Evolutionary conservation across 2,113 vertebrate species (phyloP), one percentile per base, ranked within the genome.

Genomic region (Spea bombifrons): DNA sequence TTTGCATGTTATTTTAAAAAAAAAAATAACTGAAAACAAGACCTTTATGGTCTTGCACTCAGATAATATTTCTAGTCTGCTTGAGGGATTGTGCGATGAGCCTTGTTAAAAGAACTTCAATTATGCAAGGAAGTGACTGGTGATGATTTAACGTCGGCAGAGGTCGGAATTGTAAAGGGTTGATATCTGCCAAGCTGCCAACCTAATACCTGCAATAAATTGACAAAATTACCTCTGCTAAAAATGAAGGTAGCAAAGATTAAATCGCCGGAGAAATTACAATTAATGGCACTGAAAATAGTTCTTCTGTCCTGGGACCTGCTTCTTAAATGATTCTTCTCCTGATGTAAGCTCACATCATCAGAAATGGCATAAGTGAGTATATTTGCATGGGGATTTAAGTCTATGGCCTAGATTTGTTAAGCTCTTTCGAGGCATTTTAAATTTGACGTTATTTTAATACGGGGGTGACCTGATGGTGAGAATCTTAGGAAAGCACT

Each of bases 201-300:
- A 15, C 63, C 63, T 79, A 79, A 79, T 79, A 70, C 49, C 77
- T 47, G 70, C 63, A 79, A 67, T 79, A 79, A 79, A 79, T 79
- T 67, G 77, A 79, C 71, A 73, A 66, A 79, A 79, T 79, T 72
- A 79, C 70, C 77, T 73, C 70, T 43, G 44, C 50, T 66, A 79
- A 79, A 72, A 73, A 66, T 46, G 70, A 79, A 73, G 50, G 50
- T 17, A 73, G 70, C 15, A 8, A 17, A 73, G 70, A 79, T 73
- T 73, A 79, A 66, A 73, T 79, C 12, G 64, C 16, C 43, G 61
- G 57, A 55, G 49, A 79, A 72, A 73, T 73, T 16, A 66, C 76
- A 79, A 73, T 79, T 73, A 79, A 64, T 50, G 70, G 72, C 57
- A 44, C 69, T 55, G 46, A 63, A 65, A 65, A 71, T 71, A 64